Percentiles rank a stretch among this genome's conserved stretches.
Conservation (phyloP, 1,140 invertebrate genomes). For the Oryctes rhinoceros region DNA sequence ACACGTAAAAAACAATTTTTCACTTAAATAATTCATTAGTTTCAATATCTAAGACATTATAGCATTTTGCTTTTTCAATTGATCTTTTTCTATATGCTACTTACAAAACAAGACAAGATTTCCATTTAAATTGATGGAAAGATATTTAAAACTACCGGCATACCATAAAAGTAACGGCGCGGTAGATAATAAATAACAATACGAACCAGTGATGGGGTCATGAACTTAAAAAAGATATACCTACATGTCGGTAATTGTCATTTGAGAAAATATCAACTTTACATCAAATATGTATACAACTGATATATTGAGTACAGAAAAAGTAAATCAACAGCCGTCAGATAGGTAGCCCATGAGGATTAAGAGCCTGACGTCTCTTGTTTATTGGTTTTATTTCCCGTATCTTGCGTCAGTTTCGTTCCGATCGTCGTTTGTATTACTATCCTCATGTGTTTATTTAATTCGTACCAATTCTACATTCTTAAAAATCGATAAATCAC, state of each 20-base stretch:
- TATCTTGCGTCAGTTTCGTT: not conserved
- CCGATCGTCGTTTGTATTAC: not conserved
- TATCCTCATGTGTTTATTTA: conserved; percentile 36
- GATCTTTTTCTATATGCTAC: no score
- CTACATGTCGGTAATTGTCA: not conserved
- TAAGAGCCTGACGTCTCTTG: conserved; percentile 20
- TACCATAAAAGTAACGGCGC: not conserved
- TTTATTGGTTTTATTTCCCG: conserved; percentile 25
- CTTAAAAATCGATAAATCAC: conserved; percentile 41
- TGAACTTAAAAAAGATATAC: not conserved
- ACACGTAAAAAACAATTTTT: no score
- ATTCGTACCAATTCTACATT: conserved; percentile 17
- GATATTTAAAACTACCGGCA: no score
- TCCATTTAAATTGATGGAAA: no score
- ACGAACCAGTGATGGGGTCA: not conserved
- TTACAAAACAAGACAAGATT: no score
- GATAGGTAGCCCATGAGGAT: conserved; percentile 15
- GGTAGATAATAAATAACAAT: conserved; percentile 5
- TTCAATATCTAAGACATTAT: no score
- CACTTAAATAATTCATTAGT: no score
- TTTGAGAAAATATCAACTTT: not conserved
- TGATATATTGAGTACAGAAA: not conserved
- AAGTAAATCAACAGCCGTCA: conserved; percentile 35
- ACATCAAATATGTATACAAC: conserved; percentile 7
- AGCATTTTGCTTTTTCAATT: no score